A percentile compares a stretch with the other conserved stretches of the same genome.
phyloP scores from a whole-genome alignment of 2,113 vertebrate species.

The Meleagris gallopavo region DNA sequence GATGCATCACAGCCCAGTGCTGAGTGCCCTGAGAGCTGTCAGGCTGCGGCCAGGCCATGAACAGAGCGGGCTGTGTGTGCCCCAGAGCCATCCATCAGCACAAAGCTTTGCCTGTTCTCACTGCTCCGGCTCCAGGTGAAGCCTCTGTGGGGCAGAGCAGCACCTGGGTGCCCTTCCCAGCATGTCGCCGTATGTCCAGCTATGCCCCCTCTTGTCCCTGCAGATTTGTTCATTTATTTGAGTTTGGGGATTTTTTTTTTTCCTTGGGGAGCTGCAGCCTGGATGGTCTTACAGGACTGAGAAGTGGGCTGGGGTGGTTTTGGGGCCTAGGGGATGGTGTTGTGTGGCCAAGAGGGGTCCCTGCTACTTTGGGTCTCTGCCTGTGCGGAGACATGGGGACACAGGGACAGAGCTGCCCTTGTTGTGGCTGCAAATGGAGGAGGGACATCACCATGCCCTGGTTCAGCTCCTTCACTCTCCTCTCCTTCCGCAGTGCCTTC shows the following conservation, averaged over 20 bases:
- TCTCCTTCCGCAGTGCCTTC: slow-evolving; percentile 14
- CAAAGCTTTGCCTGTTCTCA: background rate
- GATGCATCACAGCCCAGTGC: rapidly evolving
- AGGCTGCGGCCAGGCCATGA: background rate
- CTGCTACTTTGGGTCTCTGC: background rate
- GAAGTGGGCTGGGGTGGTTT: background rate
- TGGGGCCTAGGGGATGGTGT: background rate
- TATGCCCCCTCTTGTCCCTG: no score
- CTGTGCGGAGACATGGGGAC: background rate
- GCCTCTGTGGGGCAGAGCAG: background rate
- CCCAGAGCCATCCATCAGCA: rapidly evolving
- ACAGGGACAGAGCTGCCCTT: background rate
- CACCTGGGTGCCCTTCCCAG: background rate
- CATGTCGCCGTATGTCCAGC: background rate
- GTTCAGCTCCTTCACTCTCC: background rate
- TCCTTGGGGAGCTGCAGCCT: background rate
- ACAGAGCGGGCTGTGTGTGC: background rate
- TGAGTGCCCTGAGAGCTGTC: background rate
- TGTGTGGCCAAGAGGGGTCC: background rate
- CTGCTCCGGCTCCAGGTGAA: background rate
- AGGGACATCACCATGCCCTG: background rate
- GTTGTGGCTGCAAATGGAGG: background rate
- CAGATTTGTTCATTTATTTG: background rate
- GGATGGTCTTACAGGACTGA: background rate
- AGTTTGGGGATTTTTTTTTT: background rate